These are phyloP conservation scores for Anhinga rufa DNA, from an alignment of 2,113 vertebrate genomes.

Conservation along the genomic window DNA sequence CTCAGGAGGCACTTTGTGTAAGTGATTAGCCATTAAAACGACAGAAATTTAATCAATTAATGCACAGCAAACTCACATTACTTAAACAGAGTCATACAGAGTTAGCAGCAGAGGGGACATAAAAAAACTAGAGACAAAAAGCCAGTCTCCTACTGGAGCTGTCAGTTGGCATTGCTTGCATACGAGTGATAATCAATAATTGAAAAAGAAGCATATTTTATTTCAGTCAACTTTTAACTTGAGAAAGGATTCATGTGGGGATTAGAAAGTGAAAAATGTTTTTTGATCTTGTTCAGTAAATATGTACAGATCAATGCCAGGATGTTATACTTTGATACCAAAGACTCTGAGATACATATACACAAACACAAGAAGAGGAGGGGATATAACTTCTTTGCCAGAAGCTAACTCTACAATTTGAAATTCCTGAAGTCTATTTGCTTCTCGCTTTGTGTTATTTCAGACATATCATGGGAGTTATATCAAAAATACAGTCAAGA, in stretches of 20 bases:
- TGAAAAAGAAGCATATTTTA: background rate
- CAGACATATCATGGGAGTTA: background rate
- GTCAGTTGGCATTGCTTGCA: background rate
- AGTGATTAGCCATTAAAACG: background rate
- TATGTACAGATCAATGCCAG: background rate
- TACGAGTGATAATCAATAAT: background rate
- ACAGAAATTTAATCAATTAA: background rate
- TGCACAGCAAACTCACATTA: background rate
- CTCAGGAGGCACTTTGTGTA: background rate
- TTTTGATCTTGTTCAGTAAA: background rate
- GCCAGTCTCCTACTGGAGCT: background rate
- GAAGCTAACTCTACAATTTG: background rate
- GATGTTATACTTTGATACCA: background rate
- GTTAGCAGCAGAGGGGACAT: background rate
- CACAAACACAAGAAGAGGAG: background rate
- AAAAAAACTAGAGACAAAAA: background rate
- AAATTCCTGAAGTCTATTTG: background rate
- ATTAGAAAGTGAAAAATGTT: background rate
- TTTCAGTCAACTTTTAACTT: background rate
- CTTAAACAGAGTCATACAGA: background rate
- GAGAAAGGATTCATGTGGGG: background rate
- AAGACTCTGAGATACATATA: background rate
- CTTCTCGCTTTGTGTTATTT: background rate
- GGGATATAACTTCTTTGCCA: background rate
- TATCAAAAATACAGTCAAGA: background rate